Evolutionary conservation across 2,888 invertebrate species (phyloP).

Genomic region (Eupelmus urozonus): DNA sequence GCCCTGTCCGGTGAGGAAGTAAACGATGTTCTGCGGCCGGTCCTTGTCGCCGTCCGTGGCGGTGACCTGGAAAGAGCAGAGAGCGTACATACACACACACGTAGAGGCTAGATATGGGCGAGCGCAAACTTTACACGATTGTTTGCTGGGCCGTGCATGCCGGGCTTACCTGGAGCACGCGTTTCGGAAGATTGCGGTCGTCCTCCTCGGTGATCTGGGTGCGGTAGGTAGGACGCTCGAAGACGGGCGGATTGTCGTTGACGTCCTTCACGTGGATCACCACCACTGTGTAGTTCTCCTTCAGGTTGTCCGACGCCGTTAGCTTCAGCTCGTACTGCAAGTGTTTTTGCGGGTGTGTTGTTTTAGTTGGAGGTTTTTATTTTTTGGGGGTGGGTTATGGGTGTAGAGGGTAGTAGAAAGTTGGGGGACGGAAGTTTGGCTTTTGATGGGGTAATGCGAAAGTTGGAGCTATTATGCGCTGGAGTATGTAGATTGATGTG

Average conservation of each 20-base stretch:
- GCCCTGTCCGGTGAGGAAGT: slow-evolving; percentile 96
- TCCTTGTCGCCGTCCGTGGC: slow-evolving; percentile 98
- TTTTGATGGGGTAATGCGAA: no score
- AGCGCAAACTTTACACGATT: background rate
- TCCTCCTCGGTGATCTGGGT: slow-evolving; percentile 98
- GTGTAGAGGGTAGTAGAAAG: no score
- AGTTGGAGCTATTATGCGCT: no score
- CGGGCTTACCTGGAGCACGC: slow-evolving; percentile 87
- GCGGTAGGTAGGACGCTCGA: slow-evolving; percentile 95
- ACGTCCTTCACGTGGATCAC: slow-evolving; percentile 98
- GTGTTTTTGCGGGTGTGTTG: no score
- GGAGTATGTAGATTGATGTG: no score
- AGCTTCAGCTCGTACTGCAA: slow-evolving; percentile 96
- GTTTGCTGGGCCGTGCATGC: background rate
- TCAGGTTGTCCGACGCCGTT: slow-evolving; percentile 96
- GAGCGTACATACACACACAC: no score
- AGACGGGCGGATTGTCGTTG: slow-evolving; percentile 98
- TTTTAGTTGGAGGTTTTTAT: slow-evolving; percentile 5
- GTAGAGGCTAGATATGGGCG: background rate
- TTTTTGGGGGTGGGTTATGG: no score
- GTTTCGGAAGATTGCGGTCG: slow-evolving; percentile 94
- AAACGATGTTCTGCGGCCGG: slow-evolving; percentile 95
- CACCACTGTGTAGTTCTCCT: slow-evolving; percentile 97
- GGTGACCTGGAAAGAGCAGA: slow-evolving; percentile 85
- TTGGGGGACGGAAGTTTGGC: no score